A percentile compares a stretch with the other conserved stretches of the same genome.
phyloP scores from a whole-genome alignment of 1,140 invertebrate genomes.

The Euwallacea similis region DNA sequence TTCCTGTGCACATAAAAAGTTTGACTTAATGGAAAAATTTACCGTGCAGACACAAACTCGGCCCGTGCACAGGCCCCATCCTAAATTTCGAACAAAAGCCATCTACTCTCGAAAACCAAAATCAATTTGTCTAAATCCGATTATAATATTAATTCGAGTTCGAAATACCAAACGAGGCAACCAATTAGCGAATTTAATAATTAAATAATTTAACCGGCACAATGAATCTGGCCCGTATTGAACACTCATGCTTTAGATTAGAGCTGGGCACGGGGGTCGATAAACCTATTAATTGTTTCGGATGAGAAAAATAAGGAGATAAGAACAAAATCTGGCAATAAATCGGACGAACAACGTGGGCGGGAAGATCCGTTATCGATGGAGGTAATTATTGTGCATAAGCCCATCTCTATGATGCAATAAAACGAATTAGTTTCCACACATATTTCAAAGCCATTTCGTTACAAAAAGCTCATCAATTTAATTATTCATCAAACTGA shows the following conservation, averaged over 20 bases:
- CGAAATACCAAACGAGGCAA: conserved; percentile 5
- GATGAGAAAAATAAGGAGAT: too few species aligned
- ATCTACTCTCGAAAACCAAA: neutral
- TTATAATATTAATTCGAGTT: conserved; percentile 12
- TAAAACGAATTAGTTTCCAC: conserved; percentile 5
- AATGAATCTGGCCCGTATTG: neutral
- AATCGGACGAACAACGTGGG: too few species aligned
- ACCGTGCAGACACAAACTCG: neutral
- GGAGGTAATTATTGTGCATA: too few species aligned
- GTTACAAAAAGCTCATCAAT: neutral
- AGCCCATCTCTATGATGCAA: too few species aligned
- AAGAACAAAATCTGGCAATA: too few species aligned
- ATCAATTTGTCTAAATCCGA: conserved; percentile 10
- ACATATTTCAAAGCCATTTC: neutral
- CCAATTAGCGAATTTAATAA: conserved; percentile 14
- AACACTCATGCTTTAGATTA: neutral
- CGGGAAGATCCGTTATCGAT: too few species aligned
- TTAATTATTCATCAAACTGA: neutral
- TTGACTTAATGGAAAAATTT: too few species aligned
- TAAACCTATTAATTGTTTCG: too few species aligned
- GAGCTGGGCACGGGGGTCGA: too few species aligned
- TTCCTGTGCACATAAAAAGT: too few species aligned
- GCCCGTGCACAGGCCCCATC: neutral
- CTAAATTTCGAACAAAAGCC: conserved; percentile 1
- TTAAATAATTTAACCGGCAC: conserved; percentile 1